phyloP scores from a whole-genome alignment of 64 coral and sea anemone species.

The Montipora sp. region DNA sequence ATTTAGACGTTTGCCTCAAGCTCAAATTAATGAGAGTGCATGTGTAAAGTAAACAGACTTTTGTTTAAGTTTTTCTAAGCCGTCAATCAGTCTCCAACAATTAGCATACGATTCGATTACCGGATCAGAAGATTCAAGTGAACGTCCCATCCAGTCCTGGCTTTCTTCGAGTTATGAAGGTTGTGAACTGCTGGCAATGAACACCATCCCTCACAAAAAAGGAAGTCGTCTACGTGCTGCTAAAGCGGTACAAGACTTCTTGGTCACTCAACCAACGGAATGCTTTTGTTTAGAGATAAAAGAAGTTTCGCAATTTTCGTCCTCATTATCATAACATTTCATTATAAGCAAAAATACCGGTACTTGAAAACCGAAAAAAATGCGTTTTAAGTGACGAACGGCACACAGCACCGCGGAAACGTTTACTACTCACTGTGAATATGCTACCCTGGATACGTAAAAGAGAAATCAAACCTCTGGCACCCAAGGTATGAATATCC shows the following conservation, averaged over 20 bases:
- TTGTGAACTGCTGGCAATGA: not conserved
- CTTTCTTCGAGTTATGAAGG: not conserved
- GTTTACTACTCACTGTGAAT: no score
- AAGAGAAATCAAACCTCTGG: no score
- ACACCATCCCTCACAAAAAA: no score
- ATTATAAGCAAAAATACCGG: not conserved
- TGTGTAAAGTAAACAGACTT: slow-evolving; percentile 14
- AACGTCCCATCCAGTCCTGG: not conserved
- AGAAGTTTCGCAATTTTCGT: slow-evolving; percentile 25
- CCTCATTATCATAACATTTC: slow-evolving; percentile 13
- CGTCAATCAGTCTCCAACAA: slow-evolving; percentile 26
- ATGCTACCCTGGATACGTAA: no score
- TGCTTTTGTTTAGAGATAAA: slow-evolving; percentile 29
- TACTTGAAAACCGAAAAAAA: not conserved
- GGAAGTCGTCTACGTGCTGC: not conserved
- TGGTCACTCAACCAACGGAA: slow-evolving; percentile 27
- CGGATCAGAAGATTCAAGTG: not conserved
- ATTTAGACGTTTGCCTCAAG: not conserved
- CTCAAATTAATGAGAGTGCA: not conserved
- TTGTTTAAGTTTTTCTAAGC: slow-evolving; percentile 2
- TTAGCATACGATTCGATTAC: not conserved
- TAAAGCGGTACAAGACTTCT: not conserved
- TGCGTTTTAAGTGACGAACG: no score
- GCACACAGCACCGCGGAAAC: no score
- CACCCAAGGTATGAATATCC: no score